Base-by-base conservation (phyloP, 2,888 invertebrate genomes). In the Synergus umbraculus region DNA sequence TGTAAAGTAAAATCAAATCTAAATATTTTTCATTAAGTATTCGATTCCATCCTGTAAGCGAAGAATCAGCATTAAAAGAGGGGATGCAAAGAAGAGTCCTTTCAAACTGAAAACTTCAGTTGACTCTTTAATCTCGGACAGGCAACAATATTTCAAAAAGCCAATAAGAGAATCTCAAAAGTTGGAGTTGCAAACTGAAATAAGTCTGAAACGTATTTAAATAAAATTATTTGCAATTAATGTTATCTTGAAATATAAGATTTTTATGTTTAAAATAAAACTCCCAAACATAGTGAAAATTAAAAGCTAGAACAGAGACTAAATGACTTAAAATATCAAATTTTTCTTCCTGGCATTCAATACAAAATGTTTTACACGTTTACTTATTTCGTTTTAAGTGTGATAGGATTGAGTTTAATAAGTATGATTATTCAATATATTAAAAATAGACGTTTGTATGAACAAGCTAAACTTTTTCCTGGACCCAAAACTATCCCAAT, bases 401-500 rank as follows among this genome's bases (percentile, higher is more conserved):
- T 37, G n/a, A 41, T 41, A 41, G n/a, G 37, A 58, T 29, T 73
- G 29, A 37, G n/a, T 73, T 54, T 73, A 58, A 9, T 73, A 37
- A 54, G 73, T 37, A 12, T 73, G n/a, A 10, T 73, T n/a, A 9
- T 54, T 73, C 73, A 73, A 12, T 58, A 54, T 58, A n/a, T 41
- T 15, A 73, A 54, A 54, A 73, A 54, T 12, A 67, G 66, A 67
- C 15, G 41, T 37, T 37, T 73, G 37, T 54, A 73, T 29, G 18
- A 49, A n/a, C 73, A 84, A 76, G 83, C 86, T 0, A 81, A 82
- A 7, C 78, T 81, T 82, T 85, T 85, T 80, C 83, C 86, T 0
- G 89, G 89, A 10, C 89, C 89, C 9, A 69, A 67, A 13, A 41
- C 80, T 1, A 76, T 85, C 22, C 89, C 89, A 22, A 54, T 88